Base-by-base conservation (phyloP, 2,888 invertebrate genomes). In the Drosophila kuntzei region DNA sequence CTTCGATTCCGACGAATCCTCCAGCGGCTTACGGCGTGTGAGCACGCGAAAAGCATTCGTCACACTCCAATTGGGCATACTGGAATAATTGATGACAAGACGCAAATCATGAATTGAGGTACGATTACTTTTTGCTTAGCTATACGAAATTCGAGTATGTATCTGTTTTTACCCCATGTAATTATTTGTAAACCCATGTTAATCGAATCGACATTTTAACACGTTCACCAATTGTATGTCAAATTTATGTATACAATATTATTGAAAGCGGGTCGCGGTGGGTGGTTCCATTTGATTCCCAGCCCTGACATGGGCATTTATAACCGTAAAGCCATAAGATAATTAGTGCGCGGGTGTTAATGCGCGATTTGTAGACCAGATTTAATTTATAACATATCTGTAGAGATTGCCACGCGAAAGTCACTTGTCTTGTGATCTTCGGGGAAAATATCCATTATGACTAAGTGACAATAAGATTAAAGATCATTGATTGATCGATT, bases 21-120 rank as follows among this genome's bases (percentile, higher is more conserved):
- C 87, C 32, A 93, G 82, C 3, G 91, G 87, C 86, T 94, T 94
- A 72, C 92, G 93, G 32, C 93, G 90, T 34, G 91, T 90, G 8
- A 94, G 81, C 50, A 89, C 87, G 59, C 77, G 80, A 63, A 87
- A 90, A 5, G 76, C 77, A 53, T 74, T 78, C 14, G 76, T 83
- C 50, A 85, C 76, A 71, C 80, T 79, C 65, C 78, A 77, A 41
- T 79, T 79, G 36, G 90, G 77, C 90, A 90, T 90, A 50, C 85
- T 90, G 72, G 18, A 65, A 68, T 18, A 46, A 20, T 43, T 47
- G 32, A 47, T 53, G 53, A 63, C 57, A 47, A 39, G 20, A 18
- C 50, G n/a, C 36, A 32, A 34, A 36, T 3, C 11, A 41, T 36
- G 18, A 39, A 32, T 25, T 32, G 11, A 34, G n/a, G n/a, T 25